Base-by-base conservation (phyloP, 2,797 vertebrate genomes). In the Tenualosa ilisha region DNA sequence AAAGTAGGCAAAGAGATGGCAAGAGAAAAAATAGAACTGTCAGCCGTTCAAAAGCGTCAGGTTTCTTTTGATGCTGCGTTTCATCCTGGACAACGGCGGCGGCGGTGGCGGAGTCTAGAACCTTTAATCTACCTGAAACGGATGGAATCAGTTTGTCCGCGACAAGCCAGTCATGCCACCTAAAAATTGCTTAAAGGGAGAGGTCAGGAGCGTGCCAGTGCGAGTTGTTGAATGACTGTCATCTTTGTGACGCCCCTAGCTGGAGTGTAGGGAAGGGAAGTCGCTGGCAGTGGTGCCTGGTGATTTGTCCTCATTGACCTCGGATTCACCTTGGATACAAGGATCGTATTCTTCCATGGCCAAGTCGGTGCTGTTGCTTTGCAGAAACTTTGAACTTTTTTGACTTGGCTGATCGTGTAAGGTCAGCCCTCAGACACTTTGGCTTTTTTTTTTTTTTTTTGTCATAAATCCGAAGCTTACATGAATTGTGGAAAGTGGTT, bases 91-190 rank as follows among this genome's bases (percentile, higher is more conserved):
- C 83, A 85, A 88, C 5, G 31, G 37, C 15, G 50, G 17, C 0
- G 15, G 81, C 15, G 50, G 17, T 0, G 15, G 81, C 86, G 43
- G 49, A 6, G 37, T 15, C 50, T 46, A 7, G 46, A 46, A 46
- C 75, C 93, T 95, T 95, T 95, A 89, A 94, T 95, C 94, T 94
- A 94, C 89, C 88, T 91, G 92, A 94, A 92, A 93, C 89, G 87
- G 51, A 82, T 75, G 88, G 83, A 88, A 87, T 90, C 86, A 88
- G 88, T 90, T 92, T 92, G 85, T 93, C 89, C 90, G 85, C 86
- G 63, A 90, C 75, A 59, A 85, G 79, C 22, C 79, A 22, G 83
- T 15, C 51, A 75, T 31, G 8, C 12, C 63, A 11, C 63, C 13
- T 75, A 40, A 15, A 75, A 40, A 75, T 13, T 75, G 12, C 31